These are phyloP conservation scores for Oreocharis arfaki DNA, from an alignment of 2,113 vertebrate species.

Conservation along the genomic window DNA sequence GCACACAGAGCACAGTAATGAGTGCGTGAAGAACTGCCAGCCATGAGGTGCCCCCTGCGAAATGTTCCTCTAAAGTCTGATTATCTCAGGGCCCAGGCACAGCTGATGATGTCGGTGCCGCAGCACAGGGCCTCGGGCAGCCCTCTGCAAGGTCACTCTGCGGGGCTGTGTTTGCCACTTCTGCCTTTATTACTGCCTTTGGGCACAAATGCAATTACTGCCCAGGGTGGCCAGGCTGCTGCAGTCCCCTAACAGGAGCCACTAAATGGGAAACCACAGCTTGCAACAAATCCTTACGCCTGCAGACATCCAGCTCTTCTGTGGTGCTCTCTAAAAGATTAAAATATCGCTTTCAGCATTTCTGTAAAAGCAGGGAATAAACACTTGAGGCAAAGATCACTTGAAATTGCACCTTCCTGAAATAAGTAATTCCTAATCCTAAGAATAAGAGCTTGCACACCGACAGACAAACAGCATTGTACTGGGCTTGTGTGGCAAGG, in stretches of 20 bases:
- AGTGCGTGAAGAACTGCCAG: conserved; percentile 59
- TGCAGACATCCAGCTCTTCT: neutral
- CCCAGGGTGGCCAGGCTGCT: conserved; percentile 39
- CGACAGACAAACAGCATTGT: neutral
- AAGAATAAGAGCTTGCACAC: neutral
- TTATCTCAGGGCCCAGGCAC: conserved; percentile 49
- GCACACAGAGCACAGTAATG: conserved; percentile 68
- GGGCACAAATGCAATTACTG: conserved; percentile 74
- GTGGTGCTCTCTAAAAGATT: neutral
- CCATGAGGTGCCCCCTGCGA: conserved; percentile 59
- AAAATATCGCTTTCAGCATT: neutral
- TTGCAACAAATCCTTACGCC: neutral
- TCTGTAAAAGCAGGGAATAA: neutral
- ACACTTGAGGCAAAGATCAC: neutral
- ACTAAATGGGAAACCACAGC: neutral
- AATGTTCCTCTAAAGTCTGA: conserved; percentile 56
- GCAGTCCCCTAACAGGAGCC: conserved; percentile 24
- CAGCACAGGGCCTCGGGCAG: conserved; percentile 65
- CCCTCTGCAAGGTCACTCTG: conserved; percentile 75
- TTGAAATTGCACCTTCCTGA: neutral
- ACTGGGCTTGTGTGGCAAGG: neutral
- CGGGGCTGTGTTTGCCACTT: conserved; percentile 59
- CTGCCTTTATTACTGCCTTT: conserved; percentile 69
- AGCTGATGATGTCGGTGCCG: conserved; percentile 57
- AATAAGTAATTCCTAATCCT: neutral